These are phyloP conservation scores for Lerista edwardsae DNA, from an alignment of 2,797 vertebrate genomes.

Conservation along the genomic window DNA sequence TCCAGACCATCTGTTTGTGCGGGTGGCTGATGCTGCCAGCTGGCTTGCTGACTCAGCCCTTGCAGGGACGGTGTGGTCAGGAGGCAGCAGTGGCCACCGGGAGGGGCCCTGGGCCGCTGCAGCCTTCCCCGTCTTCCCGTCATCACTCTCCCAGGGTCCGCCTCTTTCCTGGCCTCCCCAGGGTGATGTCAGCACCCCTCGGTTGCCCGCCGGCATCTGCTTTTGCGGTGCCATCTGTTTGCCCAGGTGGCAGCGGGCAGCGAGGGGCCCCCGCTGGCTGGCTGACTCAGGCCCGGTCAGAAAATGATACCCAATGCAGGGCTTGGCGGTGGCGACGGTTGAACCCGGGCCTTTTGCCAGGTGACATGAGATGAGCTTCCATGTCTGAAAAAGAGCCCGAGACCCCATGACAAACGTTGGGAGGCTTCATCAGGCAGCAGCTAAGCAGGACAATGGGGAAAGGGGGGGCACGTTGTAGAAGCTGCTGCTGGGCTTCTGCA, in stretches of 20 bases:
- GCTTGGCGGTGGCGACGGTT: not conserved
- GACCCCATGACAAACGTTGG: too few relatives aligned
- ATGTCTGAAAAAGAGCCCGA: too few relatives aligned
- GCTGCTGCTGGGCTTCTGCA: too few relatives aligned
- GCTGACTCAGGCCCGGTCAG: not conserved
- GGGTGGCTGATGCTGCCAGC: not conserved
- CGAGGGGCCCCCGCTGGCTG: not conserved
- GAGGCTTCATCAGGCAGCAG: too few relatives aligned
- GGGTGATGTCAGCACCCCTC: not conserved
- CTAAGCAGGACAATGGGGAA: too few relatives aligned
- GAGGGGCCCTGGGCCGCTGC: not conserved
- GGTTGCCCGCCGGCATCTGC: not conserved
- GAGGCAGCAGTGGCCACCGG: too few relatives aligned
- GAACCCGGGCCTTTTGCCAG: not conserved
- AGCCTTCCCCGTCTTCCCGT: not conserved
- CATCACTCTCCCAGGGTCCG: too few relatives aligned
- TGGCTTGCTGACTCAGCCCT: constrained; percentile 2
- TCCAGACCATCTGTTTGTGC: not conserved
- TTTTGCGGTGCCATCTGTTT: not conserved
- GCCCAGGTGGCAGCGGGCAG: not conserved
- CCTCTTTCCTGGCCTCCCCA: not conserved
- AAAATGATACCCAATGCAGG: not conserved
- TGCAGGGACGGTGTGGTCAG: not conserved
- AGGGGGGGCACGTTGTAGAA: too few relatives aligned
- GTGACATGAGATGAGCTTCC: too few relatives aligned